Base-by-base conservation (phyloP, 2,113 vertebrate species). In the Oceanites oceanicus region DNA sequence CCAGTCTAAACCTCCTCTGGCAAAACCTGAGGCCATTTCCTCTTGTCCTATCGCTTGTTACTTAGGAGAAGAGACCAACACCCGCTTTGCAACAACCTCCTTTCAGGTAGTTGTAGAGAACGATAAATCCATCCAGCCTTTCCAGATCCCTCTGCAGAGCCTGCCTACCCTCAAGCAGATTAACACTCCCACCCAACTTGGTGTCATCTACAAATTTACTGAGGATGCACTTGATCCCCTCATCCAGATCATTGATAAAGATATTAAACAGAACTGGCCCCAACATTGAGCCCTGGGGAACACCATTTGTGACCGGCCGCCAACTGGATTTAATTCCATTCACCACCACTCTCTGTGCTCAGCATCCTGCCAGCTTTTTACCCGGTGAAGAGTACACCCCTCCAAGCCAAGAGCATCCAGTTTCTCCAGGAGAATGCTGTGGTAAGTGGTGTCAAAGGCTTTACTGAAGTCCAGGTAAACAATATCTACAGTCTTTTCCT, bases 261-360 rank as follows among this genome's bases (percentile, higher is more conserved):
- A 23, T n/a, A 14, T 34, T 58, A n/a, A 59, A n/a, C 56, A 59
- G 34, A 23, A 59, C 34, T n/a, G 34, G 56, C 56, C 34, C 56
- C 56, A n/a, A 4, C 5, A 23, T 9, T 7, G 34, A 59, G 13
- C 13, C 56, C 56, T 15, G 56, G 34, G 21, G 21, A 59, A n/a
- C 20, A 23, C 56, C 13, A 2, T 21, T 59, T n/a, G 13, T 59
- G 34, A 59, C 56, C 1, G 1, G 56, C 6, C 0, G 4, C 56
- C 34, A 59, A 4, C 13, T n/a, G 9, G 21, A n/a, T 23, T n/a
- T n/a, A n/a, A 59, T 13, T 34, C 34, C 34, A 5, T 45, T 45
- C 45, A n/a, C 34, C 56, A 59, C 56, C 15, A n/a, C 34, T 59
- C 34, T 15, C 2, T n/a, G 34, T 21, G 21, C 13, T 9, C 8